Evolutionary conservation across 2,113 vertebrate species (phyloP).

Genomic region (Megaptera novaeangliae): DNA sequence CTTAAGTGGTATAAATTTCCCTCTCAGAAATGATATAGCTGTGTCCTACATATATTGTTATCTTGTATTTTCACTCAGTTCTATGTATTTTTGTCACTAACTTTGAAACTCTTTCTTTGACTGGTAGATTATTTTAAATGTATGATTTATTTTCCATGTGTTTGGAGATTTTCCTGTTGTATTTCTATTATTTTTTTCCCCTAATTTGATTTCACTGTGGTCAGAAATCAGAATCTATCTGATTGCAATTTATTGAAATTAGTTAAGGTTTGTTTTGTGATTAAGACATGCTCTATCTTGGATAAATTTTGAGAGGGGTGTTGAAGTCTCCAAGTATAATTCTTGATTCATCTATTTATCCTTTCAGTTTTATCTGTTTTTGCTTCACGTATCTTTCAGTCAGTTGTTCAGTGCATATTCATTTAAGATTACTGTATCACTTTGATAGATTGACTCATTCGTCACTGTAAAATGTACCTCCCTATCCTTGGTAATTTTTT

Average conservation of each 20-base stretch:
- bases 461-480: not conserved
- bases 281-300: not conserved
- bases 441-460: not conserved
- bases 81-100: not conserved
- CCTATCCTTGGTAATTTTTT: not conserved
- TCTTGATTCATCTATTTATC: not conserved
- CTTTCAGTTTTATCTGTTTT: not conserved
- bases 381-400: not conserved
- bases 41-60: not conserved
- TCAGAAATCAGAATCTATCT: not conserved
- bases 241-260: not conserved
- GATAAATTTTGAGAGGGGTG: not conserved
- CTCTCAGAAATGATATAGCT: not conserved
- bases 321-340: not conserved
- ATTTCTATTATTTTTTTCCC: not conserved
- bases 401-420: not conserved
- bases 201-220: not conserved
- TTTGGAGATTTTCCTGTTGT: not conserved
- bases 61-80: not conserved
- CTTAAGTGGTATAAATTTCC: not conserved
- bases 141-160: not conserved
- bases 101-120: not conserved
- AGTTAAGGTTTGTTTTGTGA: not conserved
- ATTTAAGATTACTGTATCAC: not conserved
- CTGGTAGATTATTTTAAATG: not conserved